These are phyloP conservation scores for Pseudochaenichthys georgianus DNA, from an alignment of 2,797 vertebrate species.

Conservation along the genomic window DNA sequence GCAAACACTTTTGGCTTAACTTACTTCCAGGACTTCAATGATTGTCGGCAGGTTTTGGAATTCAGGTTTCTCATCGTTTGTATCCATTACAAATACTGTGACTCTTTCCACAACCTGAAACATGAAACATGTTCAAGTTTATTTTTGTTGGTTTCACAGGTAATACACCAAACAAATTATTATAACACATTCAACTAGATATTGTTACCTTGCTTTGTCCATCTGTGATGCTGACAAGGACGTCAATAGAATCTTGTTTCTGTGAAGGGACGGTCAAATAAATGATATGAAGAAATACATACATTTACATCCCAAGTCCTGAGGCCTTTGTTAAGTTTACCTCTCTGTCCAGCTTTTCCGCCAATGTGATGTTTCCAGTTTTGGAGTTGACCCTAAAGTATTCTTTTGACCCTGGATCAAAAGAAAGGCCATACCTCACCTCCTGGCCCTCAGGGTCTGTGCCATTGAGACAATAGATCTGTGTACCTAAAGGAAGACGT, in stretches of 20 bases:
- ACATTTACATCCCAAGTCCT: background rate
- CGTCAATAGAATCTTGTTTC: constrained; percentile 93
- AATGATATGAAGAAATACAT: background rate
- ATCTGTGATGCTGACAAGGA: constrained; percentile 94
- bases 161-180: background rate
- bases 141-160: background rate
- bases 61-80: constrained; percentile 94
- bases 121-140: background rate
- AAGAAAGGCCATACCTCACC: constrained; percentile 90
- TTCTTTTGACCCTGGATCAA: constrained; percentile 89
- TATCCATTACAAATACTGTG: constrained; percentile 93
- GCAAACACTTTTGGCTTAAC: constrained; percentile 30
- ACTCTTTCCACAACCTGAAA: constrained; percentile 94
- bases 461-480: constrained; percentile 94
- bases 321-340: constrained; percentile 71
- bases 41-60: constrained; percentile 93
- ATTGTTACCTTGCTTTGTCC: constrained; percentile 91
- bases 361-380: constrained; percentile 91
- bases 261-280: constrained; percentile 63
- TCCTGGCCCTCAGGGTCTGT: constrained; percentile 94
- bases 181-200: background rate
- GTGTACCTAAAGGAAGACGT: constrained; percentile 84
- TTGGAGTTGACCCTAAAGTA: constrained; percentile 90
- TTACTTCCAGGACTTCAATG: constrained; percentile 92
- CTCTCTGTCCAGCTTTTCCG: constrained; percentile 95